Evolutionary conservation across 1,140 invertebrate genomes (phyloP).

Genomic region (Listronotus oregonensis): DNA sequence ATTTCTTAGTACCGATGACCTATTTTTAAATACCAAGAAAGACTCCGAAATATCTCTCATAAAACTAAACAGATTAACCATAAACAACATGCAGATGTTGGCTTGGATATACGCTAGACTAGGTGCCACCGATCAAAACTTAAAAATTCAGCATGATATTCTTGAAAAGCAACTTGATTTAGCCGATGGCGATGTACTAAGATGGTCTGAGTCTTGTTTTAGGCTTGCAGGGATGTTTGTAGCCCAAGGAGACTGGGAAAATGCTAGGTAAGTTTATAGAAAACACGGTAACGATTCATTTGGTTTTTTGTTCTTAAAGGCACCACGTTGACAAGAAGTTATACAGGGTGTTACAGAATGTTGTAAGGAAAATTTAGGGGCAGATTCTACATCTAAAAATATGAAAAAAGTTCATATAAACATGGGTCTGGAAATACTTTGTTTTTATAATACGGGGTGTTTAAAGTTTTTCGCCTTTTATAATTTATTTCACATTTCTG

Average conservation of each 20-base stretch:
- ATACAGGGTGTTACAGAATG: too few relatives aligned
- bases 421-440: too few relatives aligned
- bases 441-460: too few relatives aligned
- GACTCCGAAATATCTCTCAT: constrained; percentile 25
- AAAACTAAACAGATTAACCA: constrained; percentile 44
- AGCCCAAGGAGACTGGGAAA: constrained; percentile 40
- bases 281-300: too few relatives aligned
- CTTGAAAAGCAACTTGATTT: constrained; percentile 44
- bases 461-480: too few relatives aligned
- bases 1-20: constrained; percentile 48
- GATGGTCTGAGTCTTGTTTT: constrained; percentile 48
- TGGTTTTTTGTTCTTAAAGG: too few relatives aligned
- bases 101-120: constrained; percentile 50
- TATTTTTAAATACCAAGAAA: constrained; percentile 41
- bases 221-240: constrained; percentile 47
- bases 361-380: too few relatives aligned
- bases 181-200: constrained; percentile 42
- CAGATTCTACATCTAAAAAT: too few relatives aligned
- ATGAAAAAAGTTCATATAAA: too few relatives aligned
- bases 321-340: too few relatives aligned
- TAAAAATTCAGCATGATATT: constrained; percentile 45
- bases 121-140: constrained; percentile 37
- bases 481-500: too few relatives aligned
- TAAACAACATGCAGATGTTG: constrained; percentile 52
- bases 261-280: constrained; percentile 44